Conservation (phyloP, 2,888 invertebrate genomes). For the Aleiodes testaceus region DNA sequence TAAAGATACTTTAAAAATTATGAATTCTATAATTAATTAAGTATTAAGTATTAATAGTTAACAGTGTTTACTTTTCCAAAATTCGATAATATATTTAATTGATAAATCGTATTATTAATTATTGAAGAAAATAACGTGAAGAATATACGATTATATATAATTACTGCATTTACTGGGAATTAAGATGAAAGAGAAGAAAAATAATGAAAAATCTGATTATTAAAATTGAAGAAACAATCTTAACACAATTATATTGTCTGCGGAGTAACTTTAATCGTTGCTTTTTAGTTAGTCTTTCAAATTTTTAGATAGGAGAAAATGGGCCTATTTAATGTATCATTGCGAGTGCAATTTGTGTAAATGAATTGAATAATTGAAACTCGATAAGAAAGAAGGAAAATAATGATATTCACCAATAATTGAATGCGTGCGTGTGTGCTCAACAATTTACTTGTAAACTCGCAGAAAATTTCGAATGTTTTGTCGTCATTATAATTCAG, state of each 20-base stretch:
- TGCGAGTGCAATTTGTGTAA: constrained; percentile 40
- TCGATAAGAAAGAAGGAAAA: neutral
- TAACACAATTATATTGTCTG: constrained; percentile 26
- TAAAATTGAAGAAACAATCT: constrained; percentile 41
- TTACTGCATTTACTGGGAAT: neutral
- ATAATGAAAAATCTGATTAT: constrained; percentile 39
- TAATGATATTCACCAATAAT: neutral
- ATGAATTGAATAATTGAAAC: constrained; percentile 5
- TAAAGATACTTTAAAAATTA: neutral
- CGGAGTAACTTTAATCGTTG: constrained; percentile 54
- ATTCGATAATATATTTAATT: neutral
- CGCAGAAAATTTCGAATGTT: constrained; percentile 29
- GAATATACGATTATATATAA: neutral
- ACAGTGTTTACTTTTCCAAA: constrained; percentile 6
- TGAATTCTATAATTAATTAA: neutral
- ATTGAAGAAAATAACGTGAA: neutral
- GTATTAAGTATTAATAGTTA: constrained; percentile 2
- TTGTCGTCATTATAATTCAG: constrained; percentile 8
- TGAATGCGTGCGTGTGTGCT: constrained; percentile 31
- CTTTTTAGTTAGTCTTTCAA: constrained; percentile 66
- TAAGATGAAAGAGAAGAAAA: constrained; percentile 25
- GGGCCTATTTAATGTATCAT: constrained; percentile 60
- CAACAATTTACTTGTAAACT: constrained; percentile 14
- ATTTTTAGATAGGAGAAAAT: constrained; percentile 68
- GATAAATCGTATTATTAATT: neutral